Conservation (phyloP, 2,888 invertebrate species). For the Cantharis rustica region DNA sequence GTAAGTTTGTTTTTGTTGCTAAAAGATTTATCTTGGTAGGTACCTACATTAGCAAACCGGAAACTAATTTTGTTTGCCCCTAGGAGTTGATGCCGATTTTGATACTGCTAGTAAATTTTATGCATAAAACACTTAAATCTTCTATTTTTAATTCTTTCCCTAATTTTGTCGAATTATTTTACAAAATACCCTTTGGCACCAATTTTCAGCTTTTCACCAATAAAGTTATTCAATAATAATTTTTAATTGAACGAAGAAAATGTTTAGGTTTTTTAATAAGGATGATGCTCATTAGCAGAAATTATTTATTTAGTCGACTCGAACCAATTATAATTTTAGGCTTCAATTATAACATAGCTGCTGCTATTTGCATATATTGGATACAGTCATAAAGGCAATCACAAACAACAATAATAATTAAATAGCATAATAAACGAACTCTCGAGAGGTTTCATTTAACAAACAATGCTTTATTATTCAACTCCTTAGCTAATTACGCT, state of each 20-base stretch:
- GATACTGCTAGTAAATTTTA: background rate
- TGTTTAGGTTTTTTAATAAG: background rate
- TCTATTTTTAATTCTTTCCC: too few relatives aligned
- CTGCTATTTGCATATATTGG: background rate
- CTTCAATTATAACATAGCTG: background rate
- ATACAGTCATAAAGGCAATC: background rate
- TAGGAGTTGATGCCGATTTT: background rate
- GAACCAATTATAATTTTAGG: slow-evolving; percentile 4
- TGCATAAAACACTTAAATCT: background rate
- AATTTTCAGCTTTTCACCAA: background rate
- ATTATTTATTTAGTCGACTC: background rate
- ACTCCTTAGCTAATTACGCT: background rate
- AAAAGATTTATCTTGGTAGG: slow-evolving; percentile 8
- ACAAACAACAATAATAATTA: background rate
- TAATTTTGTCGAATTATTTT: background rate
- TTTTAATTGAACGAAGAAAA: background rate
- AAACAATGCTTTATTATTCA: background rate
- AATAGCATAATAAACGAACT: background rate
- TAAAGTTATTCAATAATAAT: background rate
- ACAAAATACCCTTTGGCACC: background rate
- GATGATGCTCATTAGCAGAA: background rate
- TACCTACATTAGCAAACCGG: slow-evolving; percentile 3
- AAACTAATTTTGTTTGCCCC: slow-evolving; percentile 10
- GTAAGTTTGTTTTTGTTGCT: slow-evolving; percentile 13
- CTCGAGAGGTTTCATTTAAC: background rate